Conservation (phyloP, 1,140 invertebrate species). For the Potamilus streckersoni region DNA sequence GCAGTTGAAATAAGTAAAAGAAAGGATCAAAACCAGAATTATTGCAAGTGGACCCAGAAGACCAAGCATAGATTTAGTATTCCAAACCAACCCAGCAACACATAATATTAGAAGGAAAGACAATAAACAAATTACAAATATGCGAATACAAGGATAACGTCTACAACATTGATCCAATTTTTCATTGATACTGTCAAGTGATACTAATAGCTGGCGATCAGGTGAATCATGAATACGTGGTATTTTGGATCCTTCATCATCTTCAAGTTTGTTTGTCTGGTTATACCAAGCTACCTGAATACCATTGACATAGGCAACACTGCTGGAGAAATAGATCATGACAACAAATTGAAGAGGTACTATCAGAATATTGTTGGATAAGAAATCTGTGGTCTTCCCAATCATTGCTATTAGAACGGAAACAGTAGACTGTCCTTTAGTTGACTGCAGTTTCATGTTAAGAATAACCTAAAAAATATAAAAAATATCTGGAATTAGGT, state of each 20-base stretch:
- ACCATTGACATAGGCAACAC: conserved; percentile 40
- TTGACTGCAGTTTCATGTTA: conserved; percentile 45
- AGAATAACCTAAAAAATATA: conserved; percentile 42
- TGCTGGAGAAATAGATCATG: conserved; percentile 51
- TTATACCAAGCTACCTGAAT: conserved; percentile 44
- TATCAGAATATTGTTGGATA: conserved; percentile 39
- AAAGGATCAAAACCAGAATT: background rate
- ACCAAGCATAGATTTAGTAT: conserved; percentile 21
- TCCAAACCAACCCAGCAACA: conserved; percentile 23
- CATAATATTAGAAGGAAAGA: conserved; percentile 10
- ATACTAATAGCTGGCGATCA: background rate
- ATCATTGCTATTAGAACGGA: conserved; percentile 41
- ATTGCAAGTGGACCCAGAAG: conserved; percentile 23
- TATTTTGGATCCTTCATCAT: background rate
- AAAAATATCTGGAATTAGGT: background rate
- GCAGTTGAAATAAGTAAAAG: conserved; percentile 10
- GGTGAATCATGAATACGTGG: background rate
- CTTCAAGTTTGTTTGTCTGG: conserved; percentile 2
- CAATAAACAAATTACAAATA: background rate
- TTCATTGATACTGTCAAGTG: background rate
- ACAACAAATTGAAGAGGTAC: conserved; percentile 50
- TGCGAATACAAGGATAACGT: background rate
- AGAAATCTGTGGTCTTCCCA: conserved; percentile 46
- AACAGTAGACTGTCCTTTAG: conserved; percentile 38
- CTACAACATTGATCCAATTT: background rate